Percentiles rank a stretch among this genome's conserved stretches.
Evolutionary conservation across 2,797 vertebrate genomes (phyloP).

Genomic region (Podarcis siculus): DNA sequence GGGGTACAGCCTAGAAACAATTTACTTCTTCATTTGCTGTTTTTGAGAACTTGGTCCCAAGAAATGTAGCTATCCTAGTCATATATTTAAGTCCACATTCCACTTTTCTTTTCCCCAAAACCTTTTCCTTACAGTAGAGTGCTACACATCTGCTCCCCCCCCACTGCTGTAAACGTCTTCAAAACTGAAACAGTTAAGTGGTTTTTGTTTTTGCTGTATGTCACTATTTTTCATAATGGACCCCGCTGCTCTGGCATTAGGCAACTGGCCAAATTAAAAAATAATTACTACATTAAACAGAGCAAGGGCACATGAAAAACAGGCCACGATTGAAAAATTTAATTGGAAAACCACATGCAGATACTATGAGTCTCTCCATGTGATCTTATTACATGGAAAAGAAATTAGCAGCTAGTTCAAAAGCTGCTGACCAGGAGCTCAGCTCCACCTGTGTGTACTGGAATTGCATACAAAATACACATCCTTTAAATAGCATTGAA

Average conservation of each 20-base stretch:
- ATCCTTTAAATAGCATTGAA: conserved; percentile 25
- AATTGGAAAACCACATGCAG: conserved; percentile 38
- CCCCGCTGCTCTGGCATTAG: conserved; percentile 38
- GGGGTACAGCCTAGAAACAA: neutral
- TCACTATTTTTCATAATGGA: conserved; percentile 43
- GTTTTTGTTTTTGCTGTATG: conserved; percentile 10
- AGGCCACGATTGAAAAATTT: conserved; percentile 22
- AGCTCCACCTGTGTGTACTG: conserved; percentile 31
- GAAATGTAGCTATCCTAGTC: neutral
- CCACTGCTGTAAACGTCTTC: conserved; percentile 20
- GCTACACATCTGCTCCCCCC: neutral
- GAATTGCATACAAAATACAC: conserved; percentile 13
- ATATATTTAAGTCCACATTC: neutral
- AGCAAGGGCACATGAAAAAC: conserved; percentile 32
- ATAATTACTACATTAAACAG: conserved; percentile 38
- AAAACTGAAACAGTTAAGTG: conserved; percentile 26
- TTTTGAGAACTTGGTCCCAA: neutral
- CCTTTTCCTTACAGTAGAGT: neutral
- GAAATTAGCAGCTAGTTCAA: conserved; percentile 17
- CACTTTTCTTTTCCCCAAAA: neutral
- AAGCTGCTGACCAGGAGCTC: conserved; percentile 13
- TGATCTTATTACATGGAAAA: conserved; percentile 28
- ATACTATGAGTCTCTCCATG: conserved; percentile 6
- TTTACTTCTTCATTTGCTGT: neutral
- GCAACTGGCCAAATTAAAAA: conserved; percentile 46